These are phyloP conservation scores for Idaea biselata DNA, from an alignment of 2,888 invertebrate genomes.

Conservation along the genomic window DNA sequence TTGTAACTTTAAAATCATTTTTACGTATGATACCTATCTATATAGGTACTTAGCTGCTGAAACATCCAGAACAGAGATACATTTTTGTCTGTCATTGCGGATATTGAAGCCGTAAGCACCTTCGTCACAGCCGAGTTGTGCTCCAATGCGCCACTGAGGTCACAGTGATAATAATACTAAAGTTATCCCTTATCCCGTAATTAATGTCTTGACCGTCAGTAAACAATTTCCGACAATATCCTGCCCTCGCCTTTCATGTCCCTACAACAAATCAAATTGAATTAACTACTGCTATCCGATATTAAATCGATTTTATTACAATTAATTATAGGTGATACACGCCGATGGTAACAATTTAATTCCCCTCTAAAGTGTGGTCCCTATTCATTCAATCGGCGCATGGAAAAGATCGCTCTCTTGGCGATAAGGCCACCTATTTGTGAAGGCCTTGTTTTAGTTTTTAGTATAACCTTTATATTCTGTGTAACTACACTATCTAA, in stretches of 20 bases:
- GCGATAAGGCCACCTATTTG: too few relatives aligned
- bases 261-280: slow-evolving; percentile 13
- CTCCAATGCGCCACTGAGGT: background rate
- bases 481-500: background rate
- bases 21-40: too few relatives aligned
- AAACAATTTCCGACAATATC: slow-evolving; percentile 5
- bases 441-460: too few relatives aligned
- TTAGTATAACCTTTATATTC: too few relatives aligned
- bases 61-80: too few relatives aligned
- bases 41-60: too few relatives aligned
- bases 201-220: background rate
- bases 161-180: background rate
- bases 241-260: slow-evolving; percentile 10
- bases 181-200: slow-evolving; percentile 7
- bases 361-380: background rate
- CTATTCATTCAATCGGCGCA: background rate
- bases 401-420: too few relatives aligned
- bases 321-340: slow-evolving; percentile 15
- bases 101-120: too few relatives aligned
- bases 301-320: slow-evolving; percentile 32
- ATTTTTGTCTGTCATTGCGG: too few relatives aligned
- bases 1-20: too few relatives aligned
- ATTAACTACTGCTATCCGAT: slow-evolving; percentile 18
- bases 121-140: too few relatives aligned
- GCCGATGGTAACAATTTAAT: background rate